Evolutionary conservation across 2,113 vertebrate genomes (phyloP).

Genomic region (Melospiza melodia): DNA sequence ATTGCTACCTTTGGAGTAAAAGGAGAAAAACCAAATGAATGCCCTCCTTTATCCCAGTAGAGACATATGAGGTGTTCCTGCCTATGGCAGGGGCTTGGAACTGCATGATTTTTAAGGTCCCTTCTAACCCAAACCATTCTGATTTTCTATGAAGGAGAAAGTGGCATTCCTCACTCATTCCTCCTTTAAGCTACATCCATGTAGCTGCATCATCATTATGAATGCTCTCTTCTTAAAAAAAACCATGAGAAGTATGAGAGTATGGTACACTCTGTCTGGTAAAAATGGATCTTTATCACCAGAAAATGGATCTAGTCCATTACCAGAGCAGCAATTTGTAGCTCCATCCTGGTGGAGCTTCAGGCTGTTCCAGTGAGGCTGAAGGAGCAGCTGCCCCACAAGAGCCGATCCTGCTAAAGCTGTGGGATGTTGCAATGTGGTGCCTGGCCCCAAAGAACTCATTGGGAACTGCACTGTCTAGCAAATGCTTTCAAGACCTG

Average conservation of each 20-base stretch:
- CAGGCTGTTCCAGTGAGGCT: neutral
- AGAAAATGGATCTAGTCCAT: neutral
- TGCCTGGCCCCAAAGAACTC: neutral
- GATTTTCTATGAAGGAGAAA: neutral
- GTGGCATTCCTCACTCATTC: neutral
- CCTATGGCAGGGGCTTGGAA: neutral
- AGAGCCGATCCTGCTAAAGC: neutral
- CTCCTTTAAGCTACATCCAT: neutral
- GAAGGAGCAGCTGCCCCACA: neutral
- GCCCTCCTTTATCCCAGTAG: neutral
- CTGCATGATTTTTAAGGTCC: neutral
- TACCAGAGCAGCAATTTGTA: neutral
- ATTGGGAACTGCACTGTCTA: neutral
- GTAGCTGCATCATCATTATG: no score
- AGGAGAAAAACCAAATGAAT: neutral
- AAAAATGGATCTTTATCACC: neutral
- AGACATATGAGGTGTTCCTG: neutral
- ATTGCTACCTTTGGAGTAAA: neutral
- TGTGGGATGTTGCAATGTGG: neutral
- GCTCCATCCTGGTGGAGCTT: neutral
- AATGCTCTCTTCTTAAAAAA: neutral
- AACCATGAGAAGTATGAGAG: neutral
- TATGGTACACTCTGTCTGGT: neutral
- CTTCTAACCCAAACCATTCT: neutral
- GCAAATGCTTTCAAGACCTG: neutral